Evolutionary conservation across 2,797 vertebrate genomes (phyloP), one percentile per base, ranked within the genome.

Genomic region (Emys orbicularis): DNA sequence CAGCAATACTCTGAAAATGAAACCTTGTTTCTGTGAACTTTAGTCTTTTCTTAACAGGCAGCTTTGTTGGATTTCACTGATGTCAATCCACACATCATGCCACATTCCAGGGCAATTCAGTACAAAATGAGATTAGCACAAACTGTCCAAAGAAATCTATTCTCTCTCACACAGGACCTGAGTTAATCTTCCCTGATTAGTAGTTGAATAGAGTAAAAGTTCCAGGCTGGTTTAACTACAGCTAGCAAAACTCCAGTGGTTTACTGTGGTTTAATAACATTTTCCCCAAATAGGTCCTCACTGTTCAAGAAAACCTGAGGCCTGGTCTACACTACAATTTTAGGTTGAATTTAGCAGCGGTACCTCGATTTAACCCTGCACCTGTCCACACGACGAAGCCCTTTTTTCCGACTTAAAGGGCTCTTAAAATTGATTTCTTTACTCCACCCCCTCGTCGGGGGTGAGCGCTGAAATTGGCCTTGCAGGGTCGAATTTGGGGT

Each of bases 81-180:
- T 0, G 31, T 4, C 4, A 19, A 84, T 9, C 52, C 44, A 83
- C 18, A 47, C 49, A 8, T 13, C 0, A 0, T 7, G 18, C 76
- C 49, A 25, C 41, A 77, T 53, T 0, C 0, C 76, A 90, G n/a
- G 29, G 41, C 50, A 79, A 72, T 29, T 5, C 25, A 52, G 29
- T 23, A 87, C 21, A 56, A 72, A 47, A 54, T 21, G 59, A 76
- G 79, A 31, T 61, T 41, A 72, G 88, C 49, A 4, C 37, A 34
- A 82, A 6, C 50, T 3, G 29, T 12, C 49, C 72, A 44, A 77
- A 90, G 59, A 74, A 77, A 53, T 1, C 57, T 44, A 8, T 10
- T 4, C 84, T 19, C 29, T 31, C 25, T 9, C 12, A n/a, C 27
- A 47, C 9, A 74, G 4, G 49, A 21, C 15, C 31, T 41, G 54